Conservation (phyloP, 2,888 invertebrate species). For the Lysandra bellargus region DNA sequence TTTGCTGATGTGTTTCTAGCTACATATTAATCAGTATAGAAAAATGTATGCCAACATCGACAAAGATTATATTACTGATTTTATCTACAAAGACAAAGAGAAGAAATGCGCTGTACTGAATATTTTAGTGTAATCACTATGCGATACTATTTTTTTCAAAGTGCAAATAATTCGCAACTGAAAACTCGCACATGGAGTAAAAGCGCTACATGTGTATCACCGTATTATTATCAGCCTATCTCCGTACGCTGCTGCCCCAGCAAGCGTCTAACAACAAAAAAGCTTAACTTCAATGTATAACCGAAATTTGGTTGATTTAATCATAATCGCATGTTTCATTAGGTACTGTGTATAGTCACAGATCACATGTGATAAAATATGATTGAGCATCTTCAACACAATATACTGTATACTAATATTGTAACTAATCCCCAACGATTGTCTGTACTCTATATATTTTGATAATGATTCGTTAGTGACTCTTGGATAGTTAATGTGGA, state of each 20-base stretch:
- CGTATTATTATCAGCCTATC: neutral
- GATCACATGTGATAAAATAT: too few relatives aligned
- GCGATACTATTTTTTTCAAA: too few relatives aligned
- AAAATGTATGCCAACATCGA: neutral
- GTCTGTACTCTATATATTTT: neutral
- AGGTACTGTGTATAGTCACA: too few relatives aligned
- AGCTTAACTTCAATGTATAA: neutral
- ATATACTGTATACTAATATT: too few relatives aligned
- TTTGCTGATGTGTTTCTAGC: neutral
- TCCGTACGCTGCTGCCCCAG: neutral
- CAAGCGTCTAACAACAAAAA: neutral
- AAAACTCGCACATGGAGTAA: too few relatives aligned
- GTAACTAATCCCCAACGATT: neutral
- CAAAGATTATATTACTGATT: neutral
- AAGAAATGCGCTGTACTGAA: neutral
- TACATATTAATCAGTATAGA: neutral
- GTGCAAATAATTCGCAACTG: too few relatives aligned
- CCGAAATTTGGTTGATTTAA: too few relatives aligned
- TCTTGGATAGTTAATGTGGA: neutral
- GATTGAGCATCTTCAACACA: too few relatives aligned
- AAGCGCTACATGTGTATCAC: too few relatives aligned
- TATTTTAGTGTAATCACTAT: too few relatives aligned
- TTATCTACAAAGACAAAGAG: neutral
- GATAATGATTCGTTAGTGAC: neutral
- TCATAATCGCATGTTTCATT: too few relatives aligned